phyloP scores from a whole-genome alignment of 1,140 invertebrate genomes.

The Arctopsyche grandis region DNA sequence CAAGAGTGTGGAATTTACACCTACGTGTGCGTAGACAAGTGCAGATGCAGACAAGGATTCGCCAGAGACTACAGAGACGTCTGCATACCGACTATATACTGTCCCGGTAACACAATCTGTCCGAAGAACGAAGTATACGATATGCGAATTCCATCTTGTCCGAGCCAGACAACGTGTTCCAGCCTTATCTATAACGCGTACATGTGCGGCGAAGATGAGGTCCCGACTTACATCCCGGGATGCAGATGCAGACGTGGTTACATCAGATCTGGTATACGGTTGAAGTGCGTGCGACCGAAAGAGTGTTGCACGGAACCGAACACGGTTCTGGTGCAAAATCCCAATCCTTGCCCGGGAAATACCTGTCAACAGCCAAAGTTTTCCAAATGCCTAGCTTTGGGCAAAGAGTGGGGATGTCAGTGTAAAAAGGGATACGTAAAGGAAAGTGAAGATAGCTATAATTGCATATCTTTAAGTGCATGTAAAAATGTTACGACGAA shows the following conservation, averaged over 20 bases:
- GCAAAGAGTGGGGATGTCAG: neutral
- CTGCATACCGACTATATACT: slow-evolving; percentile 55
- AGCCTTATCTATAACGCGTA: no score
- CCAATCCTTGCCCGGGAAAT: neutral
- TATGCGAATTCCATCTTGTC: neutral
- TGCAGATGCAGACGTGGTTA: neutral
- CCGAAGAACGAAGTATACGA: neutral
- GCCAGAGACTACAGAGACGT: slow-evolving; percentile 37
- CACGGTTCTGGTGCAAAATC: no score
- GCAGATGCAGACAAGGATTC: slow-evolving; percentile 43
- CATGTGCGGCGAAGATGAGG: no score
- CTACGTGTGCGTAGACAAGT: slow-evolving; percentile 43
- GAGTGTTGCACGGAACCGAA: no score
- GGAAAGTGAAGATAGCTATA: no score
- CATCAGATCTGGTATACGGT: slow-evolving; percentile 1
- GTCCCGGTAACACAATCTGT: slow-evolving; percentile 31
- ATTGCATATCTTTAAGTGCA: no score
- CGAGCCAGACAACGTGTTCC: neutral
- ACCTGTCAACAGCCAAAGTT: neutral
- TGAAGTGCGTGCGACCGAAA: no score
- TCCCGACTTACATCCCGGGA: neutral
- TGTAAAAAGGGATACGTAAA: neutral
- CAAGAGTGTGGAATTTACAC: slow-evolving; percentile 20
- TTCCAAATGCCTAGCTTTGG: neutral
- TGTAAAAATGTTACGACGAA: no score